Percentiles rank a stretch among this genome's conserved stretches.
Conservation (phyloP, 2,888 invertebrate genomes). For the Pseudeuparius sepicola region DNA sequence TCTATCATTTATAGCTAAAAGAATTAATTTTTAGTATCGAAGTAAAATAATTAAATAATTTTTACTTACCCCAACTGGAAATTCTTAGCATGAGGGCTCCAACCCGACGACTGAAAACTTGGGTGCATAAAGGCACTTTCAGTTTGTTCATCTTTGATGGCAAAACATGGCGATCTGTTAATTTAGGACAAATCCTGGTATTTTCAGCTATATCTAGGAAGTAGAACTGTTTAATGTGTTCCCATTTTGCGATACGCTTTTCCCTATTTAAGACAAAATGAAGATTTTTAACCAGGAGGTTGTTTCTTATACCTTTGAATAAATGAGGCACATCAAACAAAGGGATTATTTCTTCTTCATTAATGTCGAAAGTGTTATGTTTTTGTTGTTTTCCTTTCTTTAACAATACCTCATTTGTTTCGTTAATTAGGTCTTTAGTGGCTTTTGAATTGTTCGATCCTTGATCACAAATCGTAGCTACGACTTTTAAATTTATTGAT, state of each 20-base stretch:
- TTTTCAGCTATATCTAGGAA: constrained; percentile 12
- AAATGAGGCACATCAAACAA: constrained; percentile 3
- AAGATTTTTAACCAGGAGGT: background rate
- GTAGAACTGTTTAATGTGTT: constrained; percentile 15
- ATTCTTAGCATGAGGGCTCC: constrained; percentile 15
- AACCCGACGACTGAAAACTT: constrained; percentile 19
- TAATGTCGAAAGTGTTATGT: background rate
- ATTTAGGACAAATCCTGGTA: constrained; percentile 10
- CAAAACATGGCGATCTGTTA: constrained; percentile 16
- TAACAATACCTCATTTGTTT: constrained; percentile 12
- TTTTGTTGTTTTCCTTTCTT: constrained; percentile 12
- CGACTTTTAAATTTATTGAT: constrained; percentile 22
- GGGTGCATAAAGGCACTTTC: constrained; percentile 15
- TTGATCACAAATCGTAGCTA: constrained; percentile 29
- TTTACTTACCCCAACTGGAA: constrained; percentile 11
- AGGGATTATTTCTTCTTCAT: constrained; percentile 1
- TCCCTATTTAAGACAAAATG: constrained; percentile 1
- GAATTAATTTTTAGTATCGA: background rate
- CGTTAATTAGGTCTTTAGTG: constrained; percentile 20
- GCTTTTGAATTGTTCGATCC: constrained; percentile 25
- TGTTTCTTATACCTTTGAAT: background rate
- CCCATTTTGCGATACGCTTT: constrained; percentile 14
- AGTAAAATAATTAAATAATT: background rate
- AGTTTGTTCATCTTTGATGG: constrained; percentile 17
- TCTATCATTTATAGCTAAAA: background rate